Percentiles rank a stretch among this genome's conserved stretches.
Evolutionary conservation across 2,888 invertebrate species (phyloP).

Genomic region (Eristalis arbustorum): DNA sequence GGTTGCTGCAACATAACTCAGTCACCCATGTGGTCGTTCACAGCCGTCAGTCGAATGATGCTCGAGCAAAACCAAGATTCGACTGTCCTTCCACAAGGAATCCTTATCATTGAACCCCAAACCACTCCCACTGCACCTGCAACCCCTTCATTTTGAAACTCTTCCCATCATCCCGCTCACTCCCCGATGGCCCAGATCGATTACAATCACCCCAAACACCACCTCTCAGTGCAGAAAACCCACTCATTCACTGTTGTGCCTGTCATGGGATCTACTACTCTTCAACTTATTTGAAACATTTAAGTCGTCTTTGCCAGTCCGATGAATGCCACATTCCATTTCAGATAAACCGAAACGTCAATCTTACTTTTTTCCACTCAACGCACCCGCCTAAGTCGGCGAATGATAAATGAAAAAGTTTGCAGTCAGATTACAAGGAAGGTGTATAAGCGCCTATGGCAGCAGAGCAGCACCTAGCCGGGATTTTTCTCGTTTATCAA

Average conservation of each 20-base stretch:
- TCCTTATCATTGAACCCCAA: no score
- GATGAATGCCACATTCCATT: neutral
- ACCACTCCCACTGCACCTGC: no score
- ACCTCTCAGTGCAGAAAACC: no score
- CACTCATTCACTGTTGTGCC: neutral
- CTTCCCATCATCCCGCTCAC: no score
- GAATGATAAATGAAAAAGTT: conserved; percentile 33
- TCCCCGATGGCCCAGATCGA: no score
- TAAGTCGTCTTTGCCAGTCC: neutral
- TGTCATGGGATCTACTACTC: neutral
- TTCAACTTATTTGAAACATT: neutral
- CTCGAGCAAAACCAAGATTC: no score
- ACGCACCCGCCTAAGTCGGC: neutral
- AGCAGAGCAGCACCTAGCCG: neutral
- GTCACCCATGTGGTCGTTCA: no score
- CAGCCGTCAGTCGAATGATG: no score
- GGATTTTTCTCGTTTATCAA: neutral
- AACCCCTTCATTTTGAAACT: no score
- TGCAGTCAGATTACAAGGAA: neutral
- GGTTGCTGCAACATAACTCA: no score
- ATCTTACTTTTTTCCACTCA: conserved; percentile 2
- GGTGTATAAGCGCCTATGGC: neutral
- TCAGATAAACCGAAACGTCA: conserved; percentile 5
- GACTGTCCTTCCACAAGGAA: no score
- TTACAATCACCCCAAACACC: no score